A percentile compares a stretch with the other conserved stretches of the same genome.
Conservation (phyloP, 2,113 vertebrate genomes). For the Ochotona princeps region DNA sequence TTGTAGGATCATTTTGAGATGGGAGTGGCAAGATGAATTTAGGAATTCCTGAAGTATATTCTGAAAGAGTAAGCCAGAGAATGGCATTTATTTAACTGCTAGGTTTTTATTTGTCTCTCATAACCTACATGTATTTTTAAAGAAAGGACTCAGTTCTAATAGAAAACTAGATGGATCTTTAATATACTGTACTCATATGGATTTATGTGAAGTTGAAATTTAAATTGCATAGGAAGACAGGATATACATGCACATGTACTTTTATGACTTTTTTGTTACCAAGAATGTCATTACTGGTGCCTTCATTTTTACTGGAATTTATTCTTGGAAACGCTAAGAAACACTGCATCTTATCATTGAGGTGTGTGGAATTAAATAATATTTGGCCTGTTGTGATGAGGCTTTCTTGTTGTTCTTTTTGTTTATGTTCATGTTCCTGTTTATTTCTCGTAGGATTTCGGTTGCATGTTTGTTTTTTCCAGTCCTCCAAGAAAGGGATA, state of each 20-base stretch:
- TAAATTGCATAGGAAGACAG: background rate
- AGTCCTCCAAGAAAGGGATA: background rate
- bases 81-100: background rate
- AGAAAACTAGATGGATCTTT: constrained; percentile 23
- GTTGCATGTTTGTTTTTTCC: constrained; percentile 19
- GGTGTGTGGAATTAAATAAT: background rate
- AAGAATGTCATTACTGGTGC: too few relatives aligned
- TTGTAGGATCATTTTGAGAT: background rate
- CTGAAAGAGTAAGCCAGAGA: background rate
- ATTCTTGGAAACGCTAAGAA: background rate
- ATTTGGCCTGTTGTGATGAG: background rate
- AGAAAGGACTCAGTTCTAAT: background rate
- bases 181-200: background rate
- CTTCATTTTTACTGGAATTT: background rate
- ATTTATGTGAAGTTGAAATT: background rate
- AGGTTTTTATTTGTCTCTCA: background rate
- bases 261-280: background rate
- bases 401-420: background rate
- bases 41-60: constrained; percentile 26
- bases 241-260: background rate
- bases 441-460: background rate
- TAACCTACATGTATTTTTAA: background rate
- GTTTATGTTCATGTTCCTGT: background rate
- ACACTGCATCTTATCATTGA: background rate
- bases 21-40: background rate